Conservation (phyloP, 1,140 invertebrate genomes). For the Caenorhabditis brenneri region DNA sequence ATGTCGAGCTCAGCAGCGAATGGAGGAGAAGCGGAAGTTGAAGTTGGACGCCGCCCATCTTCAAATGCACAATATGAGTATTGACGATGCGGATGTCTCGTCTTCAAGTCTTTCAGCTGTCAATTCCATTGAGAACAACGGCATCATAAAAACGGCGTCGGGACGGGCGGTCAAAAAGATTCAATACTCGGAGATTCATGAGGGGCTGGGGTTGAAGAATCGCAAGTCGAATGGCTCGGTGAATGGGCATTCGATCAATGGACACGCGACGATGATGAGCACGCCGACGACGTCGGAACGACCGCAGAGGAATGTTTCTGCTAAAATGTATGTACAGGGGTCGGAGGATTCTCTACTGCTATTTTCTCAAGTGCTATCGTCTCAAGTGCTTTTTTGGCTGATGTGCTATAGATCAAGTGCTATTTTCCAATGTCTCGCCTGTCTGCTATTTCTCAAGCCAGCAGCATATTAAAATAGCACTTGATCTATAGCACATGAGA, state of each 20-base stretch:
- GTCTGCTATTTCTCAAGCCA: no score
- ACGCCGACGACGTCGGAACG: neutral
- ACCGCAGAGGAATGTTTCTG: neutral
- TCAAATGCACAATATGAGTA: neutral
- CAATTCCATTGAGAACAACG: neutral
- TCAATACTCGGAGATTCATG: neutral
- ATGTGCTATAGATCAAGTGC: no score
- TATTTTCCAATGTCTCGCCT: no score
- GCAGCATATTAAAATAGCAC: no score
- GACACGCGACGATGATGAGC: no score
- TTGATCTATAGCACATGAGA: no score
- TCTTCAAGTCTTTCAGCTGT: neutral
- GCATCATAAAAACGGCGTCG: slow-evolving; percentile 2
- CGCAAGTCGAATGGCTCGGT: slow-evolving; percentile 17
- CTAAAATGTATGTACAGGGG: slow-evolving; percentile 5
- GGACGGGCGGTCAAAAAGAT: slow-evolving; percentile 40
- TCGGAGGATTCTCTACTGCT: no score
- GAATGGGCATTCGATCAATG: no score
- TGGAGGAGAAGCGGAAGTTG: neutral
- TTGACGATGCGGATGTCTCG: neutral
- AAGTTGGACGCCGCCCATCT: no score
- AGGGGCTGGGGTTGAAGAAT: neutral
- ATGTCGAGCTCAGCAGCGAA: slow-evolving; percentile 25
- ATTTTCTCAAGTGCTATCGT: no score
- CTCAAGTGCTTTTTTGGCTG: no score